Evolutionary conservation across 2,113 vertebrate genomes (phyloP).

Genomic region (Lichenostomus cassidix): DNA sequence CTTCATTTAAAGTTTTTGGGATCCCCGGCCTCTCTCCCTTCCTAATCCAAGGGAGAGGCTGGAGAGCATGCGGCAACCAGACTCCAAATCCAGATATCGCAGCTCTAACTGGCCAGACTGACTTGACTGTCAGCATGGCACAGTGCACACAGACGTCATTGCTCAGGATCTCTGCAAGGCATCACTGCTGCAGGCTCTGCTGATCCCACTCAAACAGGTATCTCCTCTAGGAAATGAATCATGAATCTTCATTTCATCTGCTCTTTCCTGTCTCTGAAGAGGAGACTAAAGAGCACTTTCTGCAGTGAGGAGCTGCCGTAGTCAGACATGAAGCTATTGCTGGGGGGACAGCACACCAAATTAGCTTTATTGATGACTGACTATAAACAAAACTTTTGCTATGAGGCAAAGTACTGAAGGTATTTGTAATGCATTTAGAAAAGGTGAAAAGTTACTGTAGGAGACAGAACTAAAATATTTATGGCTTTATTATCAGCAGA

Average conservation of each 20-base stretch:
- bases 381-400: not conserved
- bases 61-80: not conserved
- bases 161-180: not conserved
- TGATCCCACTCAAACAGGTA: not conserved
- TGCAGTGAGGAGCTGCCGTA: not conserved
- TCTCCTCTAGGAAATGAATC: not conserved
- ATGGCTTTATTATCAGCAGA: not conserved
- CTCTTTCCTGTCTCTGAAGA: not conserved
- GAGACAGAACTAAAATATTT: not conserved
- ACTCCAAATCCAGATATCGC: not conserved
- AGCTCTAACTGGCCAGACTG: not conserved
- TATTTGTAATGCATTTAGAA: not conserved
- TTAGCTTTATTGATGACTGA: not conserved
- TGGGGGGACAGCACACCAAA: not conserved
- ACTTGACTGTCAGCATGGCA: rapidly evolving
- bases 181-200: not conserved
- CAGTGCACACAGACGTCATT: no score
- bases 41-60: not conserved
- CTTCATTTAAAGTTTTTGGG: not conserved
- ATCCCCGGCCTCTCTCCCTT: not conserved
- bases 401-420: not conserved
- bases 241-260: not conserved
- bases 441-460: not conserved
- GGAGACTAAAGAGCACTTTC: not conserved
- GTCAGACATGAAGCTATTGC: rapidly evolving